These are phyloP conservation scores for Plectrocnemia conspersa DNA, from an alignment of 1,140 invertebrate species.

Conservation along the genomic window DNA sequence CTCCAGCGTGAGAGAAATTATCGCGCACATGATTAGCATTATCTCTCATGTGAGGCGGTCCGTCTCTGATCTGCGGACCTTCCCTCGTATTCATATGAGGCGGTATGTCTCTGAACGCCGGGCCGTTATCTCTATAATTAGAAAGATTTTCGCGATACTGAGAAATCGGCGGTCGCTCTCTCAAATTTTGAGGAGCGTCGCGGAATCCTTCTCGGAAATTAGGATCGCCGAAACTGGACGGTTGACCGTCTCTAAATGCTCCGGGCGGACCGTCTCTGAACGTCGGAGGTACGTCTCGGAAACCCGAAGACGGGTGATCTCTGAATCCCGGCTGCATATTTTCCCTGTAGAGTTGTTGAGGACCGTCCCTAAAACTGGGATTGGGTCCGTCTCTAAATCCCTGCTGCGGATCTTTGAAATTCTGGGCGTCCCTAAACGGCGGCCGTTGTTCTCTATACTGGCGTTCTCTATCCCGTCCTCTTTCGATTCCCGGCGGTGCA, in stretches of 20 bases:
- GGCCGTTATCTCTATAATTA: slow-evolving; percentile 28
- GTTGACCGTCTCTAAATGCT: slow-evolving; percentile 26
- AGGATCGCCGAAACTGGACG: slow-evolving; percentile 33
- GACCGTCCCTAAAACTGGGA: slow-evolving; percentile 39
- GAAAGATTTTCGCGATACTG: slow-evolving; percentile 22
- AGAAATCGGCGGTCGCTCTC: slow-evolving; percentile 35
- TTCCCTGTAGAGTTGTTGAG: slow-evolving; percentile 40
- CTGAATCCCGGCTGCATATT: slow-evolving; percentile 38
- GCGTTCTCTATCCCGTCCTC: slow-evolving; percentile 42
- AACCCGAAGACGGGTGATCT: slow-evolving; percentile 39
- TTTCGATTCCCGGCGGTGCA: slow-evolving; percentile 38
- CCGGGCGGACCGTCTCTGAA: slow-evolving; percentile 43
- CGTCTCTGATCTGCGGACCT: slow-evolving; percentile 13
- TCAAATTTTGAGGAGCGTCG: slow-evolving; percentile 39
- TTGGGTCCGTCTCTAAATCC: slow-evolving; percentile 39
- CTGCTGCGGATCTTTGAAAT: slow-evolving; percentile 41
- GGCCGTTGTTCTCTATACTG: slow-evolving; percentile 42
- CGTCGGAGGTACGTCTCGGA: slow-evolving; percentile 42
- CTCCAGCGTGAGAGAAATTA: slow-evolving; percentile 11
- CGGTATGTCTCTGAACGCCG: slow-evolving; percentile 23
- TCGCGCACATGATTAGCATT: slow-evolving; percentile 14
- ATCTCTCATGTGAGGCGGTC: slow-evolving; percentile 18
- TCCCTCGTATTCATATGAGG: slow-evolving; percentile 20
- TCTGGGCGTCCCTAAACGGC: slow-evolving; percentile 28
- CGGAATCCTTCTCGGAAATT: slow-evolving; percentile 40